Evolutionary conservation across 2,113 vertebrate genomes (phyloP), one percentile per base, ranked within the genome.

Genomic region (Gymnarchus niloticus): DNA sequence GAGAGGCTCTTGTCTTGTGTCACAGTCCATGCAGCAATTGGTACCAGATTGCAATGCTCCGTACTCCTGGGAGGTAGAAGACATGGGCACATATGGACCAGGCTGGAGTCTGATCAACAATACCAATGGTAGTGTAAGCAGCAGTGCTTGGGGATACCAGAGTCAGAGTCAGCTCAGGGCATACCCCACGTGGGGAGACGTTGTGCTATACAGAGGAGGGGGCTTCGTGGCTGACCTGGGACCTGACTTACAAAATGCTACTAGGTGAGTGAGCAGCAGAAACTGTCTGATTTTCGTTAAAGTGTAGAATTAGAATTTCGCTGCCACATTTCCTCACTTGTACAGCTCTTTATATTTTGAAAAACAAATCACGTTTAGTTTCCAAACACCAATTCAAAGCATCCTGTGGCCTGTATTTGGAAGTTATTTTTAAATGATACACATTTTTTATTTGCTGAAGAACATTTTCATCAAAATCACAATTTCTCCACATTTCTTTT

Each of bases 1-100:
- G 88, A 94, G 92, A 87, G 90, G 91, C 87, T 95, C 95, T 23
- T 99, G 97, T 83, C 88, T 69, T 0, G 46, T 96, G 61, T 90
- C 93, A 84, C 88, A 21, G 14, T 91, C 88, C 51, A 92, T 98
- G 89, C 93, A 89, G 65, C 85, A 6, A 0, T 88, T 93, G 10
- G 77, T 90, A 23, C 56, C 80, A 0, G 91, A 96, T 81, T 99
- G 96, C 56, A 94, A 89, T 0, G 91, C 94, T 21, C 93, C 89
- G 0, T 99, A 99, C 84, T 97, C 96, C 17, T 94, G 95, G 90
- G 95, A 96, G 7, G 56, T 92, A 69, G 98, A 99, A 91, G 97
- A 99, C 41, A 92, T 92, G 85, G 91, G 91, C 49, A 91, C 92
- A 83, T 97, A 98, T 0, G 89, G 94, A 73, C 94, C 95, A 84